phyloP scores from a whole-genome alignment of 2,113 vertebrate species.

The Cyanistes caeruleus region DNA sequence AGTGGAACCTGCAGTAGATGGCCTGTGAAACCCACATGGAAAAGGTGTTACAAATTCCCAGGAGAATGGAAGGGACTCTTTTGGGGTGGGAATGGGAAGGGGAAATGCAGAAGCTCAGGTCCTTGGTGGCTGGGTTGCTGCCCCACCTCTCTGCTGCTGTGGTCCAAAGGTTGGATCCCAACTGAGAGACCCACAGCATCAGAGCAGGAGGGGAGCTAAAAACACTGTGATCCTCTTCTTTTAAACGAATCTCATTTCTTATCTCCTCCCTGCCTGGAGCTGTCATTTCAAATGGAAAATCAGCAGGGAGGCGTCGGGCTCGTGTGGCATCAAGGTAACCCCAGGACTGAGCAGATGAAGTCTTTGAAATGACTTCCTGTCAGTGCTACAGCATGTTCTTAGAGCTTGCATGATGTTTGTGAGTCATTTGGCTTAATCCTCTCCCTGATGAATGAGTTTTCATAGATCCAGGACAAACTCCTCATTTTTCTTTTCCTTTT shows the following conservation, averaged over 20 bases:
- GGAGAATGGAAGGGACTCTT: not conserved
- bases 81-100: not conserved
- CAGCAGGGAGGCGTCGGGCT: not conserved
- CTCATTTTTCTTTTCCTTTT: slow-evolving; percentile 37
- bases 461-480: slow-evolving; percentile 37
- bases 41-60: not conserved
- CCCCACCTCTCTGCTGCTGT: not conserved
- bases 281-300: not conserved
- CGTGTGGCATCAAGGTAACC: not conserved
- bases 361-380: not conserved
- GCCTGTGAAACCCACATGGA: not conserved
- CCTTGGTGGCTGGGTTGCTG: not conserved
- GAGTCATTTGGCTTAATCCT: not conserved
- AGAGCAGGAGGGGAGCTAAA: not conserved
- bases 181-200: not conserved
- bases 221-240: not conserved
- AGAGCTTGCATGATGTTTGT: not conserved
- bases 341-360: not conserved
- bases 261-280: not conserved
- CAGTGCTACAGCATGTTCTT: not conserved
- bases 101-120: not conserved
- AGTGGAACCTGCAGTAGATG: not conserved
- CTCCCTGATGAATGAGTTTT: slow-evolving; percentile 9
- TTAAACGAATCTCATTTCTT: not conserved
- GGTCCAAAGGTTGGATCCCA: not conserved